These are phyloP conservation scores for Hylyphantes graminicola DNA, from an alignment of 1,140 invertebrate species.

Conservation along the genomic window DNA sequence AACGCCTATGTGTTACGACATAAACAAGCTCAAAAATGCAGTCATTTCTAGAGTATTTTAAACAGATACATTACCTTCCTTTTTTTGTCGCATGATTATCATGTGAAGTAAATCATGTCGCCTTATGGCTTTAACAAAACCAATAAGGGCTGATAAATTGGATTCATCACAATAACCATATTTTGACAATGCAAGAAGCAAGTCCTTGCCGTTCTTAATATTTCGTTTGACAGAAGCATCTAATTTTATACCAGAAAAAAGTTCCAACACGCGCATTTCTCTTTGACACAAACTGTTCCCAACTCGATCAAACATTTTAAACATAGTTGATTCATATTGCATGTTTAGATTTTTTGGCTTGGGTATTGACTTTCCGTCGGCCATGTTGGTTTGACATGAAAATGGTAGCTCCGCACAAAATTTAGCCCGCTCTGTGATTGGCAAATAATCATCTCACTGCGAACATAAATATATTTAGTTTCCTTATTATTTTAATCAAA, in stretches of 20 bases:
- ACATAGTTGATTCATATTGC: constrained; percentile 42
- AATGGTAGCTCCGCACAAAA: constrained; percentile 35
- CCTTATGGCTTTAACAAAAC: constrained; percentile 63
- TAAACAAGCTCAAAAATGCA: neutral
- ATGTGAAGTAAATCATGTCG: constrained; percentile 65
- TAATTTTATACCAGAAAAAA: constrained; percentile 29
- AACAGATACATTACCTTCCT: constrained; percentile 63
- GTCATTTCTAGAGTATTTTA: too few species aligned
- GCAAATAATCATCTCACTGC: constrained; percentile 31
- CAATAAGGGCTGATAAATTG: constrained; percentile 63
- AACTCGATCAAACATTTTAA: constrained; percentile 45
- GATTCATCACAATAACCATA: constrained; percentile 64
- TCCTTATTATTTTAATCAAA: constrained; percentile 27
- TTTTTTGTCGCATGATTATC: constrained; percentile 62
- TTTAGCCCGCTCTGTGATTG: constrained; percentile 35
- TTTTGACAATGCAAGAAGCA: constrained; percentile 64
- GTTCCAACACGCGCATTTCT: constrained; percentile 49
- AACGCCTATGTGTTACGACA: neutral
- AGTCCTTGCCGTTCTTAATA: constrained; percentile 60
- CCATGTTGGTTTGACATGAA: constrained; percentile 52
- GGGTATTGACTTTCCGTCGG: constrained; percentile 20
- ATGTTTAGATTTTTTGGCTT: constrained; percentile 13
- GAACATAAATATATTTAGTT: constrained; percentile 35
- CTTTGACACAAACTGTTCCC: constrained; percentile 46
- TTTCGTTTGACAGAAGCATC: constrained; percentile 17